A percentile compares a stretch with the other conserved stretches of the same genome.
Conservation (phyloP, 2,888 invertebrate genomes). For the Itoplectis maculator region DNA sequence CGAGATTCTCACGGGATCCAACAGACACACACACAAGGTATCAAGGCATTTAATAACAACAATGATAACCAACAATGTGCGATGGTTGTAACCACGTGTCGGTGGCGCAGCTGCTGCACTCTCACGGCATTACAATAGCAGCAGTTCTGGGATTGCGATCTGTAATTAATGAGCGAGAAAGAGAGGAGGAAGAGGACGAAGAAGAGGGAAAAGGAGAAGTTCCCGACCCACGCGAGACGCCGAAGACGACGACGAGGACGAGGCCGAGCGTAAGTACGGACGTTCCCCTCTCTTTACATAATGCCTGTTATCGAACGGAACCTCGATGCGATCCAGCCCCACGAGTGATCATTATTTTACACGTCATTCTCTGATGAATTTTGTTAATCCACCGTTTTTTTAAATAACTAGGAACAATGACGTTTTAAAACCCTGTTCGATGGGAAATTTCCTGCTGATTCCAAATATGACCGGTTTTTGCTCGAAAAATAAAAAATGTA, state of each 20-base stretch:
- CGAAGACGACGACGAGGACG: slow-evolving; percentile 37
- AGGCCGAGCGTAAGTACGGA: slow-evolving; percentile 34
- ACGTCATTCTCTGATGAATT: slow-evolving; percentile 4
- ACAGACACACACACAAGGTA: slow-evolving; percentile 18
- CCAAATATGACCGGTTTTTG: too few species aligned
- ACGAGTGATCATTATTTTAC: neutral
- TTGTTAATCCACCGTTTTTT: neutral
- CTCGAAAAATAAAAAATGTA: too few species aligned
- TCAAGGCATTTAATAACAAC: slow-evolving; percentile 27
- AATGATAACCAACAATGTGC: slow-evolving; percentile 34
- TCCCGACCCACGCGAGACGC: slow-evolving; percentile 20
- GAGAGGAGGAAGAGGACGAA: too few species aligned
- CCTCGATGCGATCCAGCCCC: slow-evolving; percentile 2
- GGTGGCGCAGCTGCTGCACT: slow-evolving; percentile 47
- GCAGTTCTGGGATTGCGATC: slow-evolving; percentile 59
- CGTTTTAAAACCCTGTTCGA: too few species aligned
- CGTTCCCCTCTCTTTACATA: slow-evolving; percentile 49
- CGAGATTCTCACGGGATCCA: slow-evolving; percentile 63
- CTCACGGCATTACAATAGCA: slow-evolving; percentile 67
- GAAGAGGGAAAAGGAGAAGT: slow-evolving; percentile 20
- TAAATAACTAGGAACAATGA: too few species aligned
- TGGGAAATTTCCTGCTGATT: too few species aligned
- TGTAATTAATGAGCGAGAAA: slow-evolving; percentile 66
- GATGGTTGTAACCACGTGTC: slow-evolving; percentile 57
- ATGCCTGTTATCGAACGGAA: slow-evolving; percentile 46